A percentile compares a stretch with the other conserved stretches of the same genome.
Evolutionary conservation across 2,888 invertebrate genomes (phyloP).

Genomic region (Cyclophora albipunctata): DNA sequence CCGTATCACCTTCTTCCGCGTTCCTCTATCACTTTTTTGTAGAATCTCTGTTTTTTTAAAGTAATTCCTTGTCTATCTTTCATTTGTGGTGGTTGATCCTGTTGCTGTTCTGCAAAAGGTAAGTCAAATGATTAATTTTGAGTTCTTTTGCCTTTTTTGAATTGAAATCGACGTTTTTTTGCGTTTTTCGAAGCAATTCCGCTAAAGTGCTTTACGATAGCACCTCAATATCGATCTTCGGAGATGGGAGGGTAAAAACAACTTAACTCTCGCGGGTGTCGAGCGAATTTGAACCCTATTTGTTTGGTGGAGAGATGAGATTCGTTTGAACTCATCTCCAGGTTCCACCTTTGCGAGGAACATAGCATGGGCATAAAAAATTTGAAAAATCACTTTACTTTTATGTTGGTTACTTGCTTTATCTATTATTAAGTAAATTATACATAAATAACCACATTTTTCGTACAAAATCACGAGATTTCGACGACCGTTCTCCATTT

Average conservation of each 20-base stretch:
- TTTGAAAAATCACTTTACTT: constrained; percentile 6
- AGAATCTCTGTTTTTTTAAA: constrained; percentile 15
- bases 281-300: constrained; percentile 5
- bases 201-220: too few species aligned
- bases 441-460: too few species aligned
- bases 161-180: background rate
- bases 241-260: constrained; percentile 35
- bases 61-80: constrained; percentile 29
- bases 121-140: constrained; percentile 29
- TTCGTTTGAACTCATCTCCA: constrained; percentile 9
- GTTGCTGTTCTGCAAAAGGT: constrained; percentile 36
- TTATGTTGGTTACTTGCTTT: constrained; percentile 9
- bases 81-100: constrained; percentile 37
- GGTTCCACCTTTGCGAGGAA: constrained; percentile 10
- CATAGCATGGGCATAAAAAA: constrained; percentile 11
- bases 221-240: constrained; percentile 29
- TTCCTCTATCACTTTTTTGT: constrained; percentile 20
- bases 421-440: too few species aligned
- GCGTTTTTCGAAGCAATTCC: background rate
- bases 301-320: constrained; percentile 7
- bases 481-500: too few species aligned
- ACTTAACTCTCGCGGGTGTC: constrained; percentile 16
- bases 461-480: too few species aligned
- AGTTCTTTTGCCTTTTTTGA: background rate
- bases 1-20: constrained; percentile 10